phyloP scores from a whole-genome alignment of 2,113 vertebrate species.

The Phylloscopus whistleri region DNA sequence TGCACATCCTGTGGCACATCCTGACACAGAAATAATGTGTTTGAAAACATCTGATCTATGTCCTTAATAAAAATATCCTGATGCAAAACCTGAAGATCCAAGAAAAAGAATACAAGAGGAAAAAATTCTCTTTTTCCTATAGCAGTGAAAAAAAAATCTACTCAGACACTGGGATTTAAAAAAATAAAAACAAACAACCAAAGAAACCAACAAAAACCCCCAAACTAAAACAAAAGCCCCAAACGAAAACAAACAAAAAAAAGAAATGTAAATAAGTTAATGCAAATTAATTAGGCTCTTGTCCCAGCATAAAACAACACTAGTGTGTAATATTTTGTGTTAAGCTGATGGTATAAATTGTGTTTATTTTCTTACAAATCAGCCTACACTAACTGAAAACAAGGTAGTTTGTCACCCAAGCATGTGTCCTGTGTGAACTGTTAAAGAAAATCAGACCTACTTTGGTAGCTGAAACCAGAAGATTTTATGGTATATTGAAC shows the following conservation, averaged over 20 bases:
- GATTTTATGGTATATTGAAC: conserved; percentile 12
- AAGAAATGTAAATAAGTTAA: neutral
- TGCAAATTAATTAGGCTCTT: neutral
- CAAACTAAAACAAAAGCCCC: neutral
- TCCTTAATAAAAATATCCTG: neutral
- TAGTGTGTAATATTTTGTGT: neutral
- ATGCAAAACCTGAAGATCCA: neutral
- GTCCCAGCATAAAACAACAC: neutral
- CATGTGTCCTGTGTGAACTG: neutral
- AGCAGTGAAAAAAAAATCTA: neutral
- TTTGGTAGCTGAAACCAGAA: neutral
- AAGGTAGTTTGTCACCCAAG: neutral
- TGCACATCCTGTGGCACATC: neutral
- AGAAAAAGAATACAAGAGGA: neutral
- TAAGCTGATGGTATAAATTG: neutral
- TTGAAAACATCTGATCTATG: neutral
- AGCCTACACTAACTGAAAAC: neutral
- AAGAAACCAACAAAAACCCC: neutral
- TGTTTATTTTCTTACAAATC: neutral
- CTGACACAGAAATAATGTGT: neutral
- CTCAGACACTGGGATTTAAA: neutral
- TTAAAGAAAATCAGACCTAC: conserved; percentile 11
- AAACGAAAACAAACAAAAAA: neutral
- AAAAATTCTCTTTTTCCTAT: neutral
- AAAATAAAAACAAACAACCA: neutral